Conservation (phyloP, 1,140 invertebrate species). For the Bombus soroeensis region DNA sequence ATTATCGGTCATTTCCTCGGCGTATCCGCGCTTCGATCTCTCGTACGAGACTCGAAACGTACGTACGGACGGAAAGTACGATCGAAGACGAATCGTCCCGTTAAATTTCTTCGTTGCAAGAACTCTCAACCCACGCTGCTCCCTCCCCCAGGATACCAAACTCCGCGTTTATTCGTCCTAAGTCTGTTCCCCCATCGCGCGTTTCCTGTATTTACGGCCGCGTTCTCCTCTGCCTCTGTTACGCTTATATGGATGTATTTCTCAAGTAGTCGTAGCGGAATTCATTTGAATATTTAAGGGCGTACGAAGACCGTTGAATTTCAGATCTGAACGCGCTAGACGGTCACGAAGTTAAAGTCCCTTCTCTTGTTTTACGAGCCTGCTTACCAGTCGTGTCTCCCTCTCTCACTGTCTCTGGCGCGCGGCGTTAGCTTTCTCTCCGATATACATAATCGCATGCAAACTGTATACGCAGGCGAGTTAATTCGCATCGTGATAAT, state of each 20-base stretch:
- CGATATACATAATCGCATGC: background rate
- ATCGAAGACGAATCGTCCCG: background rate
- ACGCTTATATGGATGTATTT: background rate
- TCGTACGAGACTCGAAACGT: background rate
- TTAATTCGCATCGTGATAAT: conserved; percentile 26
- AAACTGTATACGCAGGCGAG: conserved; percentile 1
- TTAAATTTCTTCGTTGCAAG: background rate
- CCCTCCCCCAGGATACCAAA: too few species aligned
- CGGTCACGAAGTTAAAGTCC: conserved; percentile 5
- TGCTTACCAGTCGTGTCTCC: background rate
- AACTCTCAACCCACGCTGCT: background rate
- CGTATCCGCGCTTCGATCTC: background rate
- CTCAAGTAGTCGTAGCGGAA: conserved; percentile 10
- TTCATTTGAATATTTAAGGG: conserved; percentile 54
- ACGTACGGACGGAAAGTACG: background rate
- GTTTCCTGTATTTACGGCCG: background rate
- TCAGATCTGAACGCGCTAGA: conserved; percentile 8
- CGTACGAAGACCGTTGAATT: conserved; percentile 9
- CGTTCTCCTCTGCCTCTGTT: background rate
- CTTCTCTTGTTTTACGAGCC: background rate
- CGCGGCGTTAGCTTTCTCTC: too few species aligned
- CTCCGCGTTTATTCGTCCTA: too few species aligned
- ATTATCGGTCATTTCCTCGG: conserved; percentile 19
- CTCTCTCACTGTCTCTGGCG: too few species aligned
- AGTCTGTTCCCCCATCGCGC: background rate